Conservation (phyloP, 2,888 invertebrate species). For the Dicyrtomina minuta region DNA sequence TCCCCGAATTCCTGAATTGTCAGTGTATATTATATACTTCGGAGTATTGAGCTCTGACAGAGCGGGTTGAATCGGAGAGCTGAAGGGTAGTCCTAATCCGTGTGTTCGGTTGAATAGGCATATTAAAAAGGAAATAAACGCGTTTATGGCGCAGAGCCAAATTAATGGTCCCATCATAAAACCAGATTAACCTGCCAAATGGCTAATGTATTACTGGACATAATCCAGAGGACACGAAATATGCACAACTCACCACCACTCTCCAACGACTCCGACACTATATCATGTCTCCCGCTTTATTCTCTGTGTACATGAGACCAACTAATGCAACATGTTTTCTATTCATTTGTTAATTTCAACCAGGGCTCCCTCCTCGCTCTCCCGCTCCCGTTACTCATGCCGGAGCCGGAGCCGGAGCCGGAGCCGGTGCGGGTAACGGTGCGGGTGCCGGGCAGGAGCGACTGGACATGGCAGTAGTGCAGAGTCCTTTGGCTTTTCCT, state of each 20-base stretch:
- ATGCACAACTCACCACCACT: constrained; percentile 4
- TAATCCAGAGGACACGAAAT: constrained; percentile 33
- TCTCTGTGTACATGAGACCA: neutral
- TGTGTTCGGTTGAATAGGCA: constrained; percentile 34
- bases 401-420: no score
- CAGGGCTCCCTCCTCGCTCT: neutral
- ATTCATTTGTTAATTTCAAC: neutral
- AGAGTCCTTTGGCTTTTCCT: no score
- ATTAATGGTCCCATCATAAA: constrained; percentile 48
- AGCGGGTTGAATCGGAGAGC: no score
- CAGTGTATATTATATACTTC: no score
- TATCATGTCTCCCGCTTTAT: neutral
- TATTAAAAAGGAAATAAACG: constrained; percentile 49
- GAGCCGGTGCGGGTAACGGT: no score
- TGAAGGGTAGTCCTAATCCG: no score
- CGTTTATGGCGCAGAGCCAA: constrained; percentile 47
- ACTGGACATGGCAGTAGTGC: no score
- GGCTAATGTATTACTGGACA: constrained; percentile 45
- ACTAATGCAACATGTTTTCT: neutral
- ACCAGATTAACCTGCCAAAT: constrained; percentile 51
- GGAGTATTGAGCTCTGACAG: no score
- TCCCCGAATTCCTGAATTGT: no score
- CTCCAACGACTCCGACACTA: constrained; percentile 17
- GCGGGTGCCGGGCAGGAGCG: no score
- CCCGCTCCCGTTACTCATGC: neutral